A percentile compares a stretch with the other conserved stretches of the same genome.
Conservation (phyloP, 2,888 invertebrate species). For the Andrena trimmerana region DNA sequence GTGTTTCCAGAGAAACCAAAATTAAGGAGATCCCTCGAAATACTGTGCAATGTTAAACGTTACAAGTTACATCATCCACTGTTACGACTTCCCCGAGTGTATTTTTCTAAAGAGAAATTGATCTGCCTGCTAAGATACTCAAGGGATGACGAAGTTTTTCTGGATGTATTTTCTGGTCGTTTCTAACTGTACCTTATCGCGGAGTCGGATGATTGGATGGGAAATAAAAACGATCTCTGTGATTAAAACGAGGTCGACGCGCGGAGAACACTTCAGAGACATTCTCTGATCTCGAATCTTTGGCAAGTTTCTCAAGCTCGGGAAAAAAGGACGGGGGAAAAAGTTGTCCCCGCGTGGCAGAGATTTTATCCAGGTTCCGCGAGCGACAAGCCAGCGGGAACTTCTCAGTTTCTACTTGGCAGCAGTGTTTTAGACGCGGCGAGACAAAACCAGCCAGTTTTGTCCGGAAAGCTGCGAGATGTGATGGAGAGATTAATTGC, state of each 20-base stretch:
- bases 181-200: background rate
- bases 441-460: conserved; percentile 38
- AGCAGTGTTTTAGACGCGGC: conserved; percentile 40
- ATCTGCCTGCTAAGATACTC: conserved; percentile 7
- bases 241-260: conserved; percentile 6
- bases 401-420: background rate
- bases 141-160: background rate
- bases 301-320: conserved; percentile 25
- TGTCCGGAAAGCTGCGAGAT: conserved; percentile 15
- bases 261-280: background rate
- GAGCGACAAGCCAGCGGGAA: conserved; percentile 10
- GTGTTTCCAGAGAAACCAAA: background rate
- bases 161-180: background rate
- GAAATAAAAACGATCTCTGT: background rate
- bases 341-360: conserved; percentile 15
- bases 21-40: conserved; percentile 6
- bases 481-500: conserved; percentile 54
- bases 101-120: conserved; percentile 15
- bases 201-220: background rate
- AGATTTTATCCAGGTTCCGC: conserved; percentile 41
- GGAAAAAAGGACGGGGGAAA: conserved; percentile 6
- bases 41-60: conserved; percentile 8
- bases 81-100: conserved; percentile 6
- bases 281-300: conserved; percentile 21
- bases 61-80: conserved; percentile 7